Base-by-base conservation (phyloP, 2,888 invertebrate genomes). In the Nomada fabriciana region DNA sequence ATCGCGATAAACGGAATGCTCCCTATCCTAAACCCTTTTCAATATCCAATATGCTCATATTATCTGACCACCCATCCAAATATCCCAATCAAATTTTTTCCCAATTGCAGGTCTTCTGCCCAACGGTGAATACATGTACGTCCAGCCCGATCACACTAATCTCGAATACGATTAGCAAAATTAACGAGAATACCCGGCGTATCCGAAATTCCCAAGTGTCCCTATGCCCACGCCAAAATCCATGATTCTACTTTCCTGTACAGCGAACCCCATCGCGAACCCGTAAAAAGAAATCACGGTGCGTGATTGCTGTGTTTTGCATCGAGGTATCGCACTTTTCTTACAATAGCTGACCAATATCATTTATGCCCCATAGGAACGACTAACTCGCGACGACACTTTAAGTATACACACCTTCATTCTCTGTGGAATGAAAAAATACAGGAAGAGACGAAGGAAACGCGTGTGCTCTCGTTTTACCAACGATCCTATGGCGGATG, bases 71-170 rank as follows among this genome's bases (percentile, higher is more conserved):
- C 9, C 15, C n/a, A 65, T 29, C 29, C 15, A 18, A 63, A 7
- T 9, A 50, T 52, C 20, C 9, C n/a, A 53, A 64, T 57, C 42
- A 25, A 43, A 10, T 68, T 59, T 60, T 20, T 57, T 76, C 11
- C 53, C 13, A 60, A 59, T 83, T 89, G 61, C 90, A 93, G 92
- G 93, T 80, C 85, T 93, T 79, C 87, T 92, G 69, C 91, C 92
- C 64, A 92, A 85, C 78, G 92, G 93, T 82, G 92, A 93, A 82
- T 91, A 90, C 88, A 92, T 93, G 93, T 84, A 89, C 76, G 76
- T 91, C 57, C 89, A 82, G 69, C 84, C 88, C 52, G 88, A 87
- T 71, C 86, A 89, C 72, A 78, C 72, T n/a, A 63, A 65, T 15
- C 52, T 53, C 57, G 59, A 69, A 42, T 59, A 71, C 59, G 50